phyloP scores from a whole-genome alignment of 2,888 invertebrate genomes.

The Unio pictorum region DNA sequence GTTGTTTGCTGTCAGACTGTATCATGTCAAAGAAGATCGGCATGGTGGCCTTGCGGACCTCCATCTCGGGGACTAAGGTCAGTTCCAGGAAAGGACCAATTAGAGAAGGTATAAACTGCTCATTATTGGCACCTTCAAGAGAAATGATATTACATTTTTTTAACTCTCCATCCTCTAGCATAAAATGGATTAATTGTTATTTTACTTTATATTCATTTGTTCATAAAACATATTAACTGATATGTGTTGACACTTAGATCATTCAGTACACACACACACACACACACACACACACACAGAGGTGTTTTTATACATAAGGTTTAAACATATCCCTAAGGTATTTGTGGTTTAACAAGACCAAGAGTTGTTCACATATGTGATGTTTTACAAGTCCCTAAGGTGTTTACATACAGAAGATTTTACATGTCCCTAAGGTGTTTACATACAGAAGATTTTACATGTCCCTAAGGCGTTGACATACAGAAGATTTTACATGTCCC shows the following conservation, averaged over 20 bases:
- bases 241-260: too few species aligned
- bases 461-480: not conserved
- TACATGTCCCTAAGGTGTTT: not conserved
- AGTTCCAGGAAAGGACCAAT: conserved; percentile 95
- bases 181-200: too few species aligned
- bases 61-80: conserved; percentile 89
- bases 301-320: too few species aligned
- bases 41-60: conserved; percentile 88
- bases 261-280: too few species aligned
- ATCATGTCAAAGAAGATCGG: conserved; percentile 96
- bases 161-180: too few species aligned
- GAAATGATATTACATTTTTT: too few species aligned
- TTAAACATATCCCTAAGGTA: not conserved
- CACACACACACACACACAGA: too few species aligned
- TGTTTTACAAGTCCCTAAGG: too few species aligned
- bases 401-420: not conserved
- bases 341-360: not conserved
- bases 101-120: conserved; percentile 92
- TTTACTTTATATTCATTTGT: too few species aligned
- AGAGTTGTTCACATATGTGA: too few species aligned
- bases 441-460: not conserved
- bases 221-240: too few species aligned
- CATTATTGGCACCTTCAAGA: conserved; percentile 82
- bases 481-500: not conserved
- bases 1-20: conserved; percentile 88